These are phyloP conservation scores for Alviniconcha marisindica DNA, from an alignment of 1,140 invertebrate genomes.

Conservation along the genomic window DNA sequence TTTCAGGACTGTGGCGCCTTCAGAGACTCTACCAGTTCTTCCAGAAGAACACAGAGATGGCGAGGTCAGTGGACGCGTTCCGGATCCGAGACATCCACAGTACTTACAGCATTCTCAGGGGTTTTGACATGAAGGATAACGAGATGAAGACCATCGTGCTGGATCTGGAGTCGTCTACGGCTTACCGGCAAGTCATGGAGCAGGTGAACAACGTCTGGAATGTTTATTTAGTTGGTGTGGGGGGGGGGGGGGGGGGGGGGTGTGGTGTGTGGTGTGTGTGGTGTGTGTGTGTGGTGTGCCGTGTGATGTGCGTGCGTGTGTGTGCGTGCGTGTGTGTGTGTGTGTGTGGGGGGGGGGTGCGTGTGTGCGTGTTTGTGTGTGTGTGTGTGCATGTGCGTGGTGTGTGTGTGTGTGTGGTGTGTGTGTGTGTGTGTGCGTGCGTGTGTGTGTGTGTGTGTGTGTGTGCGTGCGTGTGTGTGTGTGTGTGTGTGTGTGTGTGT, in stretches of 20 bases:
- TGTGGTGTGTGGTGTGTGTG: too few species aligned
- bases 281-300: too few species aligned
- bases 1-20: slow-evolving; percentile 52
- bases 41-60: slow-evolving; percentile 33
- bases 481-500: not conserved
- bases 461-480: not conserved
- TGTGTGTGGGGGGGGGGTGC: too few species aligned
- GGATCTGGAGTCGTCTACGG: slow-evolving; percentile 58
- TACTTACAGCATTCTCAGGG: slow-evolving; percentile 39
- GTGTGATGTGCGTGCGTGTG: too few species aligned
- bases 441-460: too few species aligned
- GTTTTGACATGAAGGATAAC: slow-evolving; percentile 42
- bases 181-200: slow-evolving; percentile 58
- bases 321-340: too few species aligned
- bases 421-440: not conserved
- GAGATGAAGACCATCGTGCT: slow-evolving; percentile 60
- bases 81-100: slow-evolving; percentile 42
- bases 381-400: too few species aligned
- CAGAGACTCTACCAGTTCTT: slow-evolving; percentile 50
- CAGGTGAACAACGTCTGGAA: slow-evolving; percentile 50
- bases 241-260: too few species aligned
- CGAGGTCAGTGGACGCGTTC: slow-evolving; percentile 45
- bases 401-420: too few species aligned
- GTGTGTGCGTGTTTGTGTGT: too few species aligned
- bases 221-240: too few species aligned